Base-by-base conservation (phyloP, 2,797 vertebrate genomes). In the Sternotherus odoratus region DNA sequence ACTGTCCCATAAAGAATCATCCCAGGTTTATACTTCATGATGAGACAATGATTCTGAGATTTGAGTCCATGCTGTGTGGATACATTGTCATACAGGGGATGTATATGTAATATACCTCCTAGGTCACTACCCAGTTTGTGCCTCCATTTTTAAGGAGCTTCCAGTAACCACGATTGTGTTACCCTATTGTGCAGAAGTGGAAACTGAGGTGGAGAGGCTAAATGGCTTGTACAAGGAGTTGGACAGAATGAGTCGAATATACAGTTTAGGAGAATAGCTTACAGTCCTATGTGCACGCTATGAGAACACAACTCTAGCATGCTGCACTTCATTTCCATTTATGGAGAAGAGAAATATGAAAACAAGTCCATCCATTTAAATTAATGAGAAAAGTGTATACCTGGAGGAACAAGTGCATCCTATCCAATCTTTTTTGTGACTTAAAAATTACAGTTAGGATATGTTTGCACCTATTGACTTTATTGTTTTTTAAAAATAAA, bases 171-270 rank as follows among this genome's bases (percentile, higher is more conserved):
- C 30, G 26, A 30, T 28, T 81, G 69, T 36, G 33, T 90, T 94
- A 90, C 88, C 85, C 87, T 60, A 11, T 56, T 93, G 89, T 93
- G 26, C 36, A 90, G 51, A 48, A 78, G 88, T 82, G 21, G n/a
- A 96, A 94, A 90, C 46, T 19, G 50, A 93, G 46, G 63, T 57
- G 81, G 86, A 88, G 94, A 75, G 7, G 86, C 84, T 84, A 50
- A 80, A 12, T 33, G 82, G 60, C 12, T 85, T 80, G 63, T n/a
- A 4, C 46, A 78, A 90, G 54, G 87, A 74, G n/a, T 39, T 69
- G n/a, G 63, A 39, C 19, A 36, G 63, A 36, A 69, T 23, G 19
- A 69, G n/a, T 60, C 57, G 1, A 28, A 60, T 30, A 0, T 0
- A 90, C 83, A 10, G 86, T 78, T 66, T 80, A 39, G 82, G 48